Evolutionary conservation across 2,797 vertebrate genomes (phyloP), one percentile per base, ranked within the genome.

Genomic region (Eptatretus atami): DNA sequence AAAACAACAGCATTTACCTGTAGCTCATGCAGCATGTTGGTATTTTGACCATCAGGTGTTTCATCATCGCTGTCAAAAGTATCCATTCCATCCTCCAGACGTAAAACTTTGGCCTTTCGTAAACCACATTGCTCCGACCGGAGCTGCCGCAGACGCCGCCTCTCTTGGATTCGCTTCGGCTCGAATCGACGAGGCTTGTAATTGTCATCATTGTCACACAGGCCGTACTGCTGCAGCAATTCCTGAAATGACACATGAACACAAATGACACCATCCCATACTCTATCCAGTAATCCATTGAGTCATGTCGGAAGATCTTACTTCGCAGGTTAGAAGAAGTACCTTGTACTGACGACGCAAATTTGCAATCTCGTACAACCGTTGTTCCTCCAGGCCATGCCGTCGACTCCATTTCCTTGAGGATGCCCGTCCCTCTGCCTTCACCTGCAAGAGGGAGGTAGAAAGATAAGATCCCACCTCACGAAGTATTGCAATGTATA

Each of bases 321-420:
- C 31, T 44, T 44, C 6, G 31, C 6, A 44, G 31, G 31, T 44
- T 44, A 2, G 44, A 31, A 4, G 12, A 2, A 70, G 61, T 66
- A 79, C 87, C 77, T 82, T 85, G 69, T 93, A 93, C 71, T 93
- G 87, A n/a, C 79, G 76, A 64, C 83, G 78, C 8, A 94, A 74
- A 71, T 94, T 88, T 70, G 83, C 77, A 67, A 86, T 84, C 70
- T 93, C 86, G 0, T 92, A 94, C 0, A 94, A 75, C 2, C 86
- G 76, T 54, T 93, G 86, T 65, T 94, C 86, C 70, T 88, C 85
- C 64, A 94, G 63, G 1, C 86, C 86, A 8, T 80, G 75, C 11
- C 77, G 76, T 31, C 80, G 76, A 68, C 87, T 93, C 87, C 86
- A 93, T 65, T 77, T 82, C 63, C 79, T 79, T 0, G 84, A 86